These are phyloP conservation scores for Bufo gargarizans DNA, from an alignment of 2,113 vertebrate species.

Conservation along the genomic window DNA sequence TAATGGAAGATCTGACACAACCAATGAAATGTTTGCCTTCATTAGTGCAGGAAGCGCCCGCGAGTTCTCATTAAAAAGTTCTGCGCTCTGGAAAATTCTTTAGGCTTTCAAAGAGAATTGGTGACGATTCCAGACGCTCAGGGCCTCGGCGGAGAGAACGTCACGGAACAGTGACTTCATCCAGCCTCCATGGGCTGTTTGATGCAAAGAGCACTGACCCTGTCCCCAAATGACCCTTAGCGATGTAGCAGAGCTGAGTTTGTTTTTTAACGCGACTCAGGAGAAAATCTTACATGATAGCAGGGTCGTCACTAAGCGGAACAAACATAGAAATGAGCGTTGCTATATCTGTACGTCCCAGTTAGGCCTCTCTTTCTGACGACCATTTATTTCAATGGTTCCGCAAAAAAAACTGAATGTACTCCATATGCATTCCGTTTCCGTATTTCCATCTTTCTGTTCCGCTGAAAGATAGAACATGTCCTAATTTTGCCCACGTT, in stretches of 20 bases:
- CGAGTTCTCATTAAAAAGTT: conserved; percentile 41
- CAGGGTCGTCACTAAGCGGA: not conserved
- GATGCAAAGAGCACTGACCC: not conserved
- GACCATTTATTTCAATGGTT: too few relatives aligned
- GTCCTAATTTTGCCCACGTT: too few relatives aligned
- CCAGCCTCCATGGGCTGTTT: not conserved
- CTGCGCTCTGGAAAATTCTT: not conserved
- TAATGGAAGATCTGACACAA: conserved; percentile 30
- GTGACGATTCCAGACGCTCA: not conserved
- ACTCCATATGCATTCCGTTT: too few relatives aligned
- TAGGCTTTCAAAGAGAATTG: conserved; percentile 22
- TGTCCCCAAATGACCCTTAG: not conserved
- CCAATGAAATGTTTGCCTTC: conserved; percentile 43
- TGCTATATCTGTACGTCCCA: too few relatives aligned
- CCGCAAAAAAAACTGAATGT: too few relatives aligned
- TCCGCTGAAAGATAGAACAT: too few relatives aligned
- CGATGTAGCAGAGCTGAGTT: not conserved
- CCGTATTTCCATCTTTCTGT: too few relatives aligned
- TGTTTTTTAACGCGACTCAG: not conserved
- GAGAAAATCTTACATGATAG: not conserved
- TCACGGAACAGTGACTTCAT: not conserved
- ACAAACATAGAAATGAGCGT: too few relatives aligned
- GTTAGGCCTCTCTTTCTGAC: too few relatives aligned
- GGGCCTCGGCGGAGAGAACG: not conserved
- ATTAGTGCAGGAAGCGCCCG: conserved; percentile 24